A percentile compares a stretch with the other conserved stretches of the same genome.
phyloP scores from a whole-genome alignment of 1,140 invertebrate species.

The Colletes latitarsis region DNA sequence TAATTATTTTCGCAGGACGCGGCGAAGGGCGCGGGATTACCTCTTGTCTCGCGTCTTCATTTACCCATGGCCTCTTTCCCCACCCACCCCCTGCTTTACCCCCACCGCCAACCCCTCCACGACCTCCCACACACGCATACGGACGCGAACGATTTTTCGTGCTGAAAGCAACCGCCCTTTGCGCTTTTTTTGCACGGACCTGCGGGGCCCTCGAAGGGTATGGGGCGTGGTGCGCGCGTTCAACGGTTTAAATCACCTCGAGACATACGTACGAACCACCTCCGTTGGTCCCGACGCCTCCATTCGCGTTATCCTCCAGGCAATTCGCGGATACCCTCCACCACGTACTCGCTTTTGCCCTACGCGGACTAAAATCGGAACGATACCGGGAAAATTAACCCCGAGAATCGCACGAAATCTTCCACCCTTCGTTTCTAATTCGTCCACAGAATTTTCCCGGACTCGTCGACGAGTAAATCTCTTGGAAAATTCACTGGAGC shows the following conservation, averaged over 20 bases:
- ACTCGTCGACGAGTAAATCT: too few relatives aligned
- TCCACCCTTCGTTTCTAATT: too few relatives aligned
- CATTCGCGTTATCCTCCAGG: slow-evolving; percentile 38
- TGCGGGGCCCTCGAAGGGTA: slow-evolving; percentile 52
- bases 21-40: neutral
- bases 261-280: slow-evolving; percentile 66
- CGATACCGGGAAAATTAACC: too few relatives aligned
- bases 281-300: slow-evolving; percentile 48
- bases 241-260: slow-evolving; percentile 76
- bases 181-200: slow-evolving; percentile 64
- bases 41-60: slow-evolving; percentile 73
- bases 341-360: neutral
- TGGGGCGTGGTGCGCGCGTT: slow-evolving; percentile 55
- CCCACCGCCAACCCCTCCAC: neutral
- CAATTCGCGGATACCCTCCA: neutral
- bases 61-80: slow-evolving; percentile 55
- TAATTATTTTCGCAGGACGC: slow-evolving; percentile 71
- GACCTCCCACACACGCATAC: slow-evolving; percentile 10
- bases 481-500: too few relatives aligned
- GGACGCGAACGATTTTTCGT: slow-evolving; percentile 69
- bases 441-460: too few relatives aligned
- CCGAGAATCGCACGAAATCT: too few relatives aligned
- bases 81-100: neutral
- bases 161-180: slow-evolving; percentile 58
- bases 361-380: too few relatives aligned